phyloP scores from a whole-genome alignment of 2,888 invertebrate genomes.

The Drosophila rellima region DNA sequence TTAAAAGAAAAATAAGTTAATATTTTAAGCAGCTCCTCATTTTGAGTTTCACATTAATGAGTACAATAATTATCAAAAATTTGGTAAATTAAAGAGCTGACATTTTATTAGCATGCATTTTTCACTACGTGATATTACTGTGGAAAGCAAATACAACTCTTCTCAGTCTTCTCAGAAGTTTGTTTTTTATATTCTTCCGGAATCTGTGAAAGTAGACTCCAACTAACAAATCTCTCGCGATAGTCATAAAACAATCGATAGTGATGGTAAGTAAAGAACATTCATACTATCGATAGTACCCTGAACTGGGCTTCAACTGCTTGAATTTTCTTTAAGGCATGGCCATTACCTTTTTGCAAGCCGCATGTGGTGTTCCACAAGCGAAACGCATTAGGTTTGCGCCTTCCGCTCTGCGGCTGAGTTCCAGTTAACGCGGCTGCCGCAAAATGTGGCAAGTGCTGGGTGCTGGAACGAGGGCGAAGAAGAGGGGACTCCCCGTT shows the following conservation, averaged over 20 bases:
- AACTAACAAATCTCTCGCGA: background rate
- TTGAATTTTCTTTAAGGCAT: slow-evolving; percentile 22
- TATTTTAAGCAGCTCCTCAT: background rate
- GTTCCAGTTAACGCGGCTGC: slow-evolving; percentile 25
- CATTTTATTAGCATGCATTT: background rate
- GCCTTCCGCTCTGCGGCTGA: slow-evolving; percentile 31
- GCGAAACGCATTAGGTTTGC: slow-evolving; percentile 58
- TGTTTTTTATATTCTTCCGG: no score
- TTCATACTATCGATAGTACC: background rate
- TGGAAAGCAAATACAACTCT: no score
- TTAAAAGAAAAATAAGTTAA: no score
- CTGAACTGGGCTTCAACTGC: background rate
- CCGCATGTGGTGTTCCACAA: slow-evolving; percentile 63
- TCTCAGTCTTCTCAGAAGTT: no score
- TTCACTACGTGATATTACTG: no score
- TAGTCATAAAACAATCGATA: background rate
- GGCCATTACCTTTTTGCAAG: slow-evolving; percentile 41
- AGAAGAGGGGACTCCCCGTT: slow-evolving; percentile 7
- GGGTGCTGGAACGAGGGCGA: background rate
- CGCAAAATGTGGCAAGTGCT: slow-evolving; percentile 44
- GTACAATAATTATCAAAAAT: background rate
- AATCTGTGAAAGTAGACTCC: background rate
- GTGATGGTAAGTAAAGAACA: background rate
- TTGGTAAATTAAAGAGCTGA: background rate
- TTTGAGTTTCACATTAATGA: background rate